Evolutionary conservation across 2,113 vertebrate species (phyloP), one percentile per base, ranked within the genome.

Genomic region (Otis tarda): DNA sequence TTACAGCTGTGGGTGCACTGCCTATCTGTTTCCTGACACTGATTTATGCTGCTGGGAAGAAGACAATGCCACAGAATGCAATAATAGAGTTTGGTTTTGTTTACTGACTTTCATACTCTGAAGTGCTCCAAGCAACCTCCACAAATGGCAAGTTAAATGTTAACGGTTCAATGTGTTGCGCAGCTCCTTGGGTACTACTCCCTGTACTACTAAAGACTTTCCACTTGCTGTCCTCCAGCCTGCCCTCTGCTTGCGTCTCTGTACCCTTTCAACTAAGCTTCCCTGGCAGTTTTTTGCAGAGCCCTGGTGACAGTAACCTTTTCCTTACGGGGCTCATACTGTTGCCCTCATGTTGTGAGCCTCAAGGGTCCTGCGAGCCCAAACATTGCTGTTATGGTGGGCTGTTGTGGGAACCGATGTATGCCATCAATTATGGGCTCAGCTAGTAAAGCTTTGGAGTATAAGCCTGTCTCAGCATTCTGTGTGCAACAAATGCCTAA

Each of bases 111-210:
- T 23, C 65, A 41, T 85, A 55, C 30, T 88, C 61, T 53, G 41
- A 87, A 68, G 53, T 82, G 89, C 84, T 91, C 55, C 1, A 6
- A 93, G 81, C 45, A 89, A 41, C 61, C 57, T 80, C 78, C 63
- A 56, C 33, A 93, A 89, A 89, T 55, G 61, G 84, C 70, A 83
- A 93, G 45, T 93, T 68, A 64, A 84, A 91, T 76, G 87, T 57
- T 82, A 87, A 55, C 75, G 85, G 63, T 14, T 91, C 84, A 70
- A 23, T 35, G 41, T 70, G 55, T 65, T 63, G 28, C 50, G 16
- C 22, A 50, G 71, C 11, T 85, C 88, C n/a, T 81, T 67, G 60
- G 55, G 71, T 80, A 37, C 37, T 37, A 9, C 37, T 37, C 37
- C n/a, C 64, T 30, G 2, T 3, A 55, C 35, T 37, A 39, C 37